Base-by-base conservation (phyloP, 2,797 vertebrate species). In the Micromesistius poutassou region DNA sequence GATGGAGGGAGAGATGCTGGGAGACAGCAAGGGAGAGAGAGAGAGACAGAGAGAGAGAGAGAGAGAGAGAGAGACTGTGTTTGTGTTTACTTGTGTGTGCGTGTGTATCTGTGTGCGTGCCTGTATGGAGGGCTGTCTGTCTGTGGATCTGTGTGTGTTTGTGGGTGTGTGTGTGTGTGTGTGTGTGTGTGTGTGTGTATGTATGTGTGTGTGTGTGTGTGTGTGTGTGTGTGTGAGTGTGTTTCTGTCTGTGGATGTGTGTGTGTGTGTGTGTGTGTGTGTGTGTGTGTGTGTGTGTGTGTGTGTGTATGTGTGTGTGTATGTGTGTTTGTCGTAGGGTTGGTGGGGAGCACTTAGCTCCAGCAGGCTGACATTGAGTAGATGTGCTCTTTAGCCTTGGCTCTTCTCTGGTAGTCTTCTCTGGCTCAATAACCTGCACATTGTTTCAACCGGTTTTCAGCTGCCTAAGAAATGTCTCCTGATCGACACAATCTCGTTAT, bases 401-500 rank as follows among this genome's bases (percentile, higher is more conserved):
- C 25, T 28, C 82, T 30, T 42, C 82, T 87, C 86, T 80, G 82
- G 86, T 84, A 86, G 84, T 84, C 84, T 82, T 77, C 78, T 85
- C 74, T 30, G 79, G 80, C 81, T 85, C 79, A 76, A 28, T 14
- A 33, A 84, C 73, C 80, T 78, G 71, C 83, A 78, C 84, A 75
- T 78, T 81, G 82, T 87, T 85, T 85, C 82, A 84, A 86, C 79
- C 79, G 78, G 76, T 81, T 84, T 87, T 89, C 77, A 83, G 82
- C 77, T 75, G 82, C 83, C 87, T 89, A 79, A 84, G 81, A 83
- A 80, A 88, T 22, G 77, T 86, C 74, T 33, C 7, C 5, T 78
- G 76, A 55, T 6, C 4, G 3, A 55, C 42, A 46, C 42, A 46
- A 46, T 14, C 14, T 46, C 5, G n/a, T 55, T 4, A 55, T 55